A percentile compares a stretch with the other conserved stretches of the same genome.
Evolutionary conservation across 1,140 invertebrate species (phyloP).

Genomic region (Amyelois transitella): DNA sequence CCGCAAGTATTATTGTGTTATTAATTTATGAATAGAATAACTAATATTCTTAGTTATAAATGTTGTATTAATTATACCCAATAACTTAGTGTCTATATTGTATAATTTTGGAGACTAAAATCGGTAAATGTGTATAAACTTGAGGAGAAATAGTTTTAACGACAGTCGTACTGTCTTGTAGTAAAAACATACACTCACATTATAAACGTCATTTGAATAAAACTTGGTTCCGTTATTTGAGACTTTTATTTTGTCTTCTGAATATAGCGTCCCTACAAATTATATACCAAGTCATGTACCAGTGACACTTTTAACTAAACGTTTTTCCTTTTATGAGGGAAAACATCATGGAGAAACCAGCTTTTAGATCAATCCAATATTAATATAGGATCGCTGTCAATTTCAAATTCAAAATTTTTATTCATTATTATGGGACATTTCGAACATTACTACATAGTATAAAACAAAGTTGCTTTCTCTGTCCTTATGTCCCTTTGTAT

Average conservation of each 20-base stretch:
- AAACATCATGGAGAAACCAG: no score
- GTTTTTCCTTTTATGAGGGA: no score
- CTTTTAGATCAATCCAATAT: no score
- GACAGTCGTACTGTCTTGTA: slow-evolving; percentile 14
- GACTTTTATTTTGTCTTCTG: background rate
- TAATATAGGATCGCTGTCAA: no score
- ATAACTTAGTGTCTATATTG: slow-evolving; percentile 1
- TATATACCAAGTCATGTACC: no score
- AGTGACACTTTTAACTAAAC: no score
- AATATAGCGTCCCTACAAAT: no score
- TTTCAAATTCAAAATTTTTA: no score
- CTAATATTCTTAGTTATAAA: slow-evolving; percentile 28
- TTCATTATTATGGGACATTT: no score
- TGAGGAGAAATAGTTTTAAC: background rate
- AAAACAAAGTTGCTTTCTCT: no score
- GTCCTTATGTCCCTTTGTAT: no score
- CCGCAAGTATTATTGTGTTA: slow-evolving; percentile 57
- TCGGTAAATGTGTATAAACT: slow-evolving; percentile 1
- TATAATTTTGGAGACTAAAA: slow-evolving; percentile 1
- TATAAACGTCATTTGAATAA: slow-evolving; percentile 21
- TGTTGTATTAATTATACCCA: slow-evolving; percentile 19
- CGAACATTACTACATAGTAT: no score
- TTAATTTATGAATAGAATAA: slow-evolving; percentile 59
- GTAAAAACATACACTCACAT: slow-evolving; percentile 11
- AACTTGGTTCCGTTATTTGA: slow-evolving; percentile 26